phyloP scores from a whole-genome alignment of 2,888 invertebrate species.

The Ptycholaimellus sp. region DNA sequence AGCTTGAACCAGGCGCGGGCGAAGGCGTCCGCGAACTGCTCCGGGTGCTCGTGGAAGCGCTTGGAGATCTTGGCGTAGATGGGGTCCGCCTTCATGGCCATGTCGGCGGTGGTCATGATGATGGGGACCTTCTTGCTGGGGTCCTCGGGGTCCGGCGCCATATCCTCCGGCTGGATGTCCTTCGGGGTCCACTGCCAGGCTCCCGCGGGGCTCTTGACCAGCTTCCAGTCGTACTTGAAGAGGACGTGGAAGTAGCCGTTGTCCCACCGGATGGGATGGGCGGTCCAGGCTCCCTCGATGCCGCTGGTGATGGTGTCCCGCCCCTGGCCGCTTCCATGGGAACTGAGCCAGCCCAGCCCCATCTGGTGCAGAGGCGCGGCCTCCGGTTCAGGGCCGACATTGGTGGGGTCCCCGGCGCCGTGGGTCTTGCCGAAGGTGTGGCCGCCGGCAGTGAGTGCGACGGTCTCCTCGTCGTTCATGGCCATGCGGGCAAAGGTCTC shows the following conservation, averaged over 20 bases:
- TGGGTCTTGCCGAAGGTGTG: constrained; percentile 7
- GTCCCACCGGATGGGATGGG: constrained; percentile 3
- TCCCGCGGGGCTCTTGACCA: constrained; percentile 5
- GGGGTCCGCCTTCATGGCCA: constrained; percentile 5
- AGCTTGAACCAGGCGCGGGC: constrained; percentile 6
- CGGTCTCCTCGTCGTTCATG: constrained; percentile 7
- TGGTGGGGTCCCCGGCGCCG: constrained; percentile 4
- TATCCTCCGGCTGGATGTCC: not conserved
- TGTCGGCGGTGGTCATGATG: constrained; percentile 6
- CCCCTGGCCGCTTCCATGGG: constrained; percentile 3
- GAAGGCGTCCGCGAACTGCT: constrained; percentile 5
- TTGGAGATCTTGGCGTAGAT: constrained; percentile 4
- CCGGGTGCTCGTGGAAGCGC: constrained; percentile 2
- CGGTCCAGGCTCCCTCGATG: constrained; percentile 6
- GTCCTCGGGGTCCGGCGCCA: not conserved
- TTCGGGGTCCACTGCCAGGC: constrained; percentile 4
- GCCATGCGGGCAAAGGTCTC: constrained; percentile 6
- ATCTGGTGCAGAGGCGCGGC: constrained; percentile 4
- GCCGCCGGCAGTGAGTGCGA: constrained; percentile 7
- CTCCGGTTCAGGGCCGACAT: constrained; percentile 1
- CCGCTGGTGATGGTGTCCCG: constrained; percentile 5
- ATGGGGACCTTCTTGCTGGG: too few relatives aligned
- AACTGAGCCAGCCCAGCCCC: constrained; percentile 5
- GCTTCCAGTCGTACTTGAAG: constrained; percentile 5
- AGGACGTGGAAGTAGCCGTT: constrained; percentile 5